These are phyloP conservation scores for Leucozona laternaria DNA, from an alignment of 2,888 invertebrate genomes.

Conservation along the genomic window DNA sequence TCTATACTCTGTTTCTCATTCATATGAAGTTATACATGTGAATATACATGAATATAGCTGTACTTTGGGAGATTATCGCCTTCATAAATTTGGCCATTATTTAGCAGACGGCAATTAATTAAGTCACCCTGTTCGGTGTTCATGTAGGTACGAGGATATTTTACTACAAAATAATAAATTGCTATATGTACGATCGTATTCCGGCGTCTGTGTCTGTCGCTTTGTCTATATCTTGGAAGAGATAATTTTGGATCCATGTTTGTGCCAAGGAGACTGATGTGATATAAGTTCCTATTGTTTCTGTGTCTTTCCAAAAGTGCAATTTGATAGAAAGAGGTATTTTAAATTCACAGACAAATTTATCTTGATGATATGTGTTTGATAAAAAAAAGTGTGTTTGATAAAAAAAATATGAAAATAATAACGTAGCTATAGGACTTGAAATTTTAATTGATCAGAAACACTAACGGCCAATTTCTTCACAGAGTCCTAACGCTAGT, in stretches of 20 bases:
- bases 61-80: constrained; percentile 58
- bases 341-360: background rate
- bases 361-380: background rate
- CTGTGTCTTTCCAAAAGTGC: background rate
- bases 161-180: constrained; percentile 57
- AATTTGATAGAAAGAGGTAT: constrained; percentile 11
- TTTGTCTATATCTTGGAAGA: background rate
- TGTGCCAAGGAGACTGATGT: constrained; percentile 14
- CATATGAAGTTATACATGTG: background rate
- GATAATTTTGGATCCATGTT: constrained; percentile 42
- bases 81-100: constrained; percentile 71
- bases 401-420: constrained; percentile 2
- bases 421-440: background rate
- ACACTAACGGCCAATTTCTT: too few relatives aligned
- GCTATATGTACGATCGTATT: constrained; percentile 11
- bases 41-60: background rate
- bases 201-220: constrained; percentile 2
- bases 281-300: constrained; percentile 15
- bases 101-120: constrained; percentile 68
- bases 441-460: background rate
- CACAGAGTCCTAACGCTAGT: too few relatives aligned
- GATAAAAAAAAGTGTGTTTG: background rate
- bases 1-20: background rate
- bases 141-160: constrained; percentile 19
- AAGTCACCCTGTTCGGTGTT: constrained; percentile 51